Evolutionary conservation across 1,140 invertebrate genomes (phyloP).

Genomic region (Drosophila oshimai): DNA sequence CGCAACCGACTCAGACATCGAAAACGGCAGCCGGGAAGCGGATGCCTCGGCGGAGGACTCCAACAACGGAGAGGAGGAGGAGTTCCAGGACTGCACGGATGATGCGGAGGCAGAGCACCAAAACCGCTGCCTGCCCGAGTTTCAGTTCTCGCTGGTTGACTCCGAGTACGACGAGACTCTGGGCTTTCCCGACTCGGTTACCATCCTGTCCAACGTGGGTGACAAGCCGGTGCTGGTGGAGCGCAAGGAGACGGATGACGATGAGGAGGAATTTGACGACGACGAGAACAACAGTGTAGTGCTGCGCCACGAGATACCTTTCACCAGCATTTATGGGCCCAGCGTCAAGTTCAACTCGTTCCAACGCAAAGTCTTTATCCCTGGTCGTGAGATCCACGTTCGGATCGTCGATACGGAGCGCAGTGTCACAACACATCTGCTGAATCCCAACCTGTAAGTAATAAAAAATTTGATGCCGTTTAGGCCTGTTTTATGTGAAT

Average conservation of each 20-base stretch:
- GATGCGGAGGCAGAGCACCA: slow-evolving; percentile 29
- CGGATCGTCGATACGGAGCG: slow-evolving; percentile 89
- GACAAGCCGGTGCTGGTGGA: slow-evolving; percentile 83
- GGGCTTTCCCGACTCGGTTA: slow-evolving; percentile 85
- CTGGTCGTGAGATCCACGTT: slow-evolving; percentile 87
- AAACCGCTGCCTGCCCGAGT: slow-evolving; percentile 71
- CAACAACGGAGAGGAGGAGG: slow-evolving; percentile 5
- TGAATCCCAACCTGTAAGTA: slow-evolving; percentile 93
- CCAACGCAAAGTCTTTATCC: slow-evolving; percentile 90
- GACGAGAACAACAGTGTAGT: slow-evolving; percentile 56
- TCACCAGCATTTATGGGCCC: slow-evolving; percentile 86
- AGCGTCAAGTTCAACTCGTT: slow-evolving; percentile 89
- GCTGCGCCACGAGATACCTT: slow-evolving; percentile 84
- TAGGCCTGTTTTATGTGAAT: too few species aligned
- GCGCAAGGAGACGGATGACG: slow-evolving; percentile 75
- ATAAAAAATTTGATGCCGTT: too few species aligned
- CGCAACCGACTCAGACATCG: neutral
- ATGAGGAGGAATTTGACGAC: slow-evolving; percentile 68
- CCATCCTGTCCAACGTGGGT: slow-evolving; percentile 84
- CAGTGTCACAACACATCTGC: slow-evolving; percentile 89
- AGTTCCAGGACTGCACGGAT: slow-evolving; percentile 39
- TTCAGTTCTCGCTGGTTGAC: slow-evolving; percentile 83
- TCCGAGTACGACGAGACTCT: slow-evolving; percentile 86
- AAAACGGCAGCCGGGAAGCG: slow-evolving; percentile 1
- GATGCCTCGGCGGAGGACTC: slow-evolving; percentile 10